Evolutionary conservation across 2,888 invertebrate species (phyloP), one percentile per base, ranked within the genome.

Genomic region (Drosophila borborema): DNA sequence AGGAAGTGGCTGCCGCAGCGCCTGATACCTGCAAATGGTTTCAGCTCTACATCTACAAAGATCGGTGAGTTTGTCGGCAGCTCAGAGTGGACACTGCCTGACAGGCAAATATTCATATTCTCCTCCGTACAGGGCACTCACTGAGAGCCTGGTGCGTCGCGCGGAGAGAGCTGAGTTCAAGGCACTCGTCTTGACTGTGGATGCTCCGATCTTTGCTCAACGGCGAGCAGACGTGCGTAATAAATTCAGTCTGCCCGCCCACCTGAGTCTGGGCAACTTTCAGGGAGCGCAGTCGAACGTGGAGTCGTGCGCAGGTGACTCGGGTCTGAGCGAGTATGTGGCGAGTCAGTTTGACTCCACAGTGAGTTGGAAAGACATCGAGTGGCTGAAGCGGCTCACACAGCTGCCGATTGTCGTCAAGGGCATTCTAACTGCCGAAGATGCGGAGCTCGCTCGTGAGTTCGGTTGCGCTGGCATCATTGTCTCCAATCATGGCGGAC

Each of bases 401-500:
- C 94, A 93, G 9, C 92, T 98, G 63, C 98, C 98, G 0, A 95
- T 98, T 23, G 94, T 98, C 60, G 94, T 97, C 3, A 98, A 98
- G 94, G 98, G 98, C 3, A 95, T 98, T 69, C 92, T 98, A 23
- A 97, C 97, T 1, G 95, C 95, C 0, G 97, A 98, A 90, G 99
- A 99, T 93, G 98, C 99, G 0, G 84, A 95, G 14, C 93, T 95
- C 81, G 98, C 97, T 0, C 94, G 94, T 0, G 94, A 97, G 81
- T 94, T 95, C 61, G 98, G 98, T 4, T 97, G 96, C 49, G 94
- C 95, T 8, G 99, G 95, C 0, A 95, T 99, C 61, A 94, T 98
- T 71, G 98, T 99, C 7, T 99, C 98, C 0, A 99, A 99, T 93
- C 99, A 99, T 92, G 99, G 99, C 2, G 99, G 96, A 0, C 94